A percentile compares a stretch with the other conserved stretches of the same genome.
These are phyloP conservation scores for Magallana angulata DNA, from an alignment of 1,140 invertebrate species.

Conservation along the genomic window DNA sequence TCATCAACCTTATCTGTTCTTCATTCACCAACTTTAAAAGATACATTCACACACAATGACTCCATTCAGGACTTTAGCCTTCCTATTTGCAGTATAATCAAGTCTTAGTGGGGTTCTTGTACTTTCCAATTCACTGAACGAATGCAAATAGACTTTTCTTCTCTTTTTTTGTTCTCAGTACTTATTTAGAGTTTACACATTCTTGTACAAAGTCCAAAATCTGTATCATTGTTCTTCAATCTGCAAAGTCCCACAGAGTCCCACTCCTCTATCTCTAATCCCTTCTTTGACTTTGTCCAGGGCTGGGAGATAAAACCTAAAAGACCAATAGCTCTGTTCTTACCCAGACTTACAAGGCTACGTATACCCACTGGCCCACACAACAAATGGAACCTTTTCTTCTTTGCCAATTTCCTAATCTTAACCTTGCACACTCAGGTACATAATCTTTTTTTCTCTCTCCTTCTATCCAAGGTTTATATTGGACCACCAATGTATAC, in stretches of 20 bases:
- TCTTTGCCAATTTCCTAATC: neutral
- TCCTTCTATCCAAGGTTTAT: too few relatives aligned
- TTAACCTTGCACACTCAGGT: neutral
- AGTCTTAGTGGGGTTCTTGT: neutral
- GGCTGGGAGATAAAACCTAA: neutral
- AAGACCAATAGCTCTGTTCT: neutral
- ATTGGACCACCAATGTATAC: slow-evolving; percentile 13
- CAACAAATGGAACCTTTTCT: neutral
- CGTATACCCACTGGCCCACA: neutral
- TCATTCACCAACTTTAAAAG: slow-evolving; percentile 18
- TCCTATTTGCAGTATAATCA: neutral
- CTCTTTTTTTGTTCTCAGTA: too few relatives aligned
- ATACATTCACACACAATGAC: neutral
- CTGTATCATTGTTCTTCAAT: neutral
- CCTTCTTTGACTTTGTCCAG: slow-evolving; percentile 11
- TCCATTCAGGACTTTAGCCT: neutral
- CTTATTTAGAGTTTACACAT: neutral
- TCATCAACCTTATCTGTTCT: neutral
- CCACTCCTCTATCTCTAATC: slow-evolving; percentile 20
- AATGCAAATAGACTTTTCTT: neutral
- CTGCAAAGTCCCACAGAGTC: neutral
- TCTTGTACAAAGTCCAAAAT: neutral
- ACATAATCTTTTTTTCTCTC: neutral
- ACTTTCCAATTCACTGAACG: neutral
- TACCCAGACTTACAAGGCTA: neutral